A percentile compares a stretch with the other conserved stretches of the same genome.
phyloP scores from a whole-genome alignment of 2,797 vertebrate species.

The Oryzias dopingdopingensis region DNA sequence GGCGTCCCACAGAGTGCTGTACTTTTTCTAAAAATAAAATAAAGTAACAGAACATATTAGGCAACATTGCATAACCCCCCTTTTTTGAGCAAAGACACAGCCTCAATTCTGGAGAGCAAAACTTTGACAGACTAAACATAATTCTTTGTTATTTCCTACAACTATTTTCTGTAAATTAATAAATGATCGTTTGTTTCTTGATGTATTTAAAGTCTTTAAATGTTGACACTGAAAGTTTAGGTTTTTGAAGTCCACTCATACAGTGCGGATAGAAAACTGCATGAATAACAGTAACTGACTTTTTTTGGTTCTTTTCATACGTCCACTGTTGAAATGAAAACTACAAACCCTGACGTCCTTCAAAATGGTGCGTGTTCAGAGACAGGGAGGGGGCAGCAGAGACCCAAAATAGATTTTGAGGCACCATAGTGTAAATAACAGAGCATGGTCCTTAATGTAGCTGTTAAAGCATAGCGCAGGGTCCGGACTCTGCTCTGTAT shows the following conservation, averaged over 20 bases:
- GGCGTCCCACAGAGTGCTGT: too few species aligned
- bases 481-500: conserved; percentile 33
- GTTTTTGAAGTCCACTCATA: not conserved
- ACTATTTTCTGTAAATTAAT: too few species aligned
- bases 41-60: too few species aligned
- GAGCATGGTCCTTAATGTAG: conserved; percentile 45
- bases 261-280: not conserved
- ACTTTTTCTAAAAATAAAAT: too few species aligned
- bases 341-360: conserved; percentile 14
- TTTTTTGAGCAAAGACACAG: too few species aligned
- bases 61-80: too few species aligned
- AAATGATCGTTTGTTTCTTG: too few species aligned
- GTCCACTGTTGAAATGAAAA: not conserved
- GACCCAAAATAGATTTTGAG: conserved; percentile 51
- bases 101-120: too few species aligned
- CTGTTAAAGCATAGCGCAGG: conserved; percentile 31
- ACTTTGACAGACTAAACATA: too few species aligned
- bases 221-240: too few species aligned
- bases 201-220: too few species aligned
- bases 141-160: too few species aligned
- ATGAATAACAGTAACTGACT: conserved; percentile 7
- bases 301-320: not conserved
- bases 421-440: conserved; percentile 27
- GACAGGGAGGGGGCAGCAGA: conserved; percentile 66
- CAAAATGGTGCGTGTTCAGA: conserved; percentile 37